These are phyloP conservation scores for Oncorhynchus masou DNA, from an alignment of 2,113 vertebrate genomes.

Conservation along the genomic window DNA sequence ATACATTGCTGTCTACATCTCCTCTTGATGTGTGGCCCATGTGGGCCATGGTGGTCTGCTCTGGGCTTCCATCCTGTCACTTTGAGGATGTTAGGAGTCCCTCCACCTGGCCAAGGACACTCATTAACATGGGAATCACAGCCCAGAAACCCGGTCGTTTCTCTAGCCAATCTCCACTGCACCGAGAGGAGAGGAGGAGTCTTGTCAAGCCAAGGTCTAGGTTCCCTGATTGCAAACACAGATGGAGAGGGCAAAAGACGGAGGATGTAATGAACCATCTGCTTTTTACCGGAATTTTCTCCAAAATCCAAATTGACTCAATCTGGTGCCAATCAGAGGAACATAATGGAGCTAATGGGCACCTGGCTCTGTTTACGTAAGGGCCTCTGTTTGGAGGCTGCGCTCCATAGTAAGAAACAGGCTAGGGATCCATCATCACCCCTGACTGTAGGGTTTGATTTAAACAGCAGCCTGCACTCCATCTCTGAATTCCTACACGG, in stretches of 20 bases:
- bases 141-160: slow-evolving; percentile 10
- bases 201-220: slow-evolving; percentile 1
- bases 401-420: slow-evolving; percentile 17
- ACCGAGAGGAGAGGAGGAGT: slow-evolving; percentile 6
- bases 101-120: slow-evolving; percentile 48
- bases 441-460: slow-evolving; percentile 19
- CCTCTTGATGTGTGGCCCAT: slow-evolving; percentile 36
- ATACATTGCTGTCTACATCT: slow-evolving; percentile 45
- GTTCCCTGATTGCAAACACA: slow-evolving; percentile 36
- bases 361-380: slow-evolving; percentile 22
- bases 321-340: slow-evolving; percentile 18
- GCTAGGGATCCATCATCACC: slow-evolving; percentile 29
- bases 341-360: slow-evolving; percentile 6
- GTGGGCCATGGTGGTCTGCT: slow-evolving; percentile 29
- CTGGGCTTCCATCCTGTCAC: slow-evolving; percentile 61
- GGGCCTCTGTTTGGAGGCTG: neutral
- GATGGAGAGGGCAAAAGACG: slow-evolving; percentile 18
- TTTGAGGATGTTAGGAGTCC: slow-evolving; percentile 22
- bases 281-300: slow-evolving; percentile 32
- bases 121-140: slow-evolving; percentile 48
- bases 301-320: slow-evolving; percentile 20
- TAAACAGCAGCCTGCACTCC: slow-evolving; percentile 40
- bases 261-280: slow-evolving; percentile 33
- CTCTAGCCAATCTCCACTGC: slow-evolving; percentile 14
- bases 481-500: slow-evolving; percentile 45